phyloP scores from a whole-genome alignment of 2,888 invertebrate species.

The Plutella xylostella region DNA sequence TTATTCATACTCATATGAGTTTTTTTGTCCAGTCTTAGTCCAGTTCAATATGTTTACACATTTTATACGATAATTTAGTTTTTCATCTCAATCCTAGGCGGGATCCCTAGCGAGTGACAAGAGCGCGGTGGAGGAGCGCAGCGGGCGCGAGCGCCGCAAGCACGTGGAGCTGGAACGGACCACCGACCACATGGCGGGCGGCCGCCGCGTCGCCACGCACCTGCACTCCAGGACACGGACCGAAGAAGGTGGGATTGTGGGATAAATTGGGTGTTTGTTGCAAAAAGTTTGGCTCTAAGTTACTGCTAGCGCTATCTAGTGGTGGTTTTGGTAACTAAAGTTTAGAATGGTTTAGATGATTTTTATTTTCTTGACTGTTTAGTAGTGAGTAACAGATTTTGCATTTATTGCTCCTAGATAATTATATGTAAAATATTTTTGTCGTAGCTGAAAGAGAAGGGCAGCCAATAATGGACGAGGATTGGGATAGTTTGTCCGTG shows the following conservation, averaged over 20 bases:
- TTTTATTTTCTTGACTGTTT: too few species aligned
- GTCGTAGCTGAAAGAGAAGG: conserved; percentile 65
- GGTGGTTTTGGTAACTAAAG: too few species aligned
- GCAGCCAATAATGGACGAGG: conserved; percentile 75
- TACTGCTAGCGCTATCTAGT: too few species aligned
- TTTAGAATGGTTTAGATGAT: too few species aligned
- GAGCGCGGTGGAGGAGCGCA: conserved; percentile 53
- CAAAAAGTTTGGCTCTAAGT: too few species aligned
- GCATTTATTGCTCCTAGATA: conserved; percentile 12
- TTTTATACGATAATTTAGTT: too few species aligned
- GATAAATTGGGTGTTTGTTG: too few species aligned
- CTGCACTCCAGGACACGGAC: conserved; percentile 85
- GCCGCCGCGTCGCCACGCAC: conserved; percentile 83
- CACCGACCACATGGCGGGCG: conserved; percentile 86
- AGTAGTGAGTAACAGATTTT: too few species aligned
- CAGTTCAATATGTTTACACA: too few species aligned
- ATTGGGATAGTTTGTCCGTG: conserved; percentile 85
- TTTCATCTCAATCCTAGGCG: conserved; percentile 37
- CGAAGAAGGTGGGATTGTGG: conserved; percentile 79
- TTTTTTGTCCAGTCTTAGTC: too few species aligned
- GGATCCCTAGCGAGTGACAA: conserved; percentile 53
- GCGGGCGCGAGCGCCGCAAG: conserved; percentile 76
- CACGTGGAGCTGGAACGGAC: conserved; percentile 87
- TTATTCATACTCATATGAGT: too few species aligned
- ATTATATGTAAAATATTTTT: conserved; percentile 11